These are phyloP conservation scores for Hippotragus niger DNA, from an alignment of 2,113 vertebrate species.

Conservation along the genomic window DNA sequence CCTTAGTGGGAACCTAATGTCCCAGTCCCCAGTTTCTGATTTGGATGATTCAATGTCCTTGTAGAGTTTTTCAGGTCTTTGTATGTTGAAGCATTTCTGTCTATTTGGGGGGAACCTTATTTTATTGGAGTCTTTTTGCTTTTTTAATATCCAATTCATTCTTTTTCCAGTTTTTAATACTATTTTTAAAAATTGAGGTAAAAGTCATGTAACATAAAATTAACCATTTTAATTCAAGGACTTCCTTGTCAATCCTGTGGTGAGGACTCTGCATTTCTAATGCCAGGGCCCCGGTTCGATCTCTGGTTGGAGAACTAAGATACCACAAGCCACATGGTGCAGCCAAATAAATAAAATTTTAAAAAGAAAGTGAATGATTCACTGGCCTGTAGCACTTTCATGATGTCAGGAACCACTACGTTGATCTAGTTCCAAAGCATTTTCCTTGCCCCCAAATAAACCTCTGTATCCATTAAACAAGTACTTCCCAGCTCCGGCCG, in stretches of 20 bases:
- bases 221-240: not conserved
- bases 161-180: not conserved
- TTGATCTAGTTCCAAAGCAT: not conserved
- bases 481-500: rapidly evolving
- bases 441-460: not conserved
- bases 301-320: not conserved
- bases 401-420: rapidly evolving
- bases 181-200: not conserved
- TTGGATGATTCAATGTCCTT: not conserved
- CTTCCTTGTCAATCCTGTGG: not conserved
- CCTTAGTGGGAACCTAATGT: not conserved
- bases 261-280: not conserved
- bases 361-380: not conserved
- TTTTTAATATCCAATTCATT: not conserved
- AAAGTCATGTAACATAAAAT: not conserved
- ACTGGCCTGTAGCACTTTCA: not conserved
- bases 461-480: rapidly evolving
- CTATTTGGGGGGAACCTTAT: not conserved
- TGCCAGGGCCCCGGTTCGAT: rapidly evolving
- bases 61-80: not conserved
- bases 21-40: not conserved
- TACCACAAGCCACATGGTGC: not conserved
- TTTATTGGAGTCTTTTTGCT: not conserved
- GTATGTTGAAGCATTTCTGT: not conserved
- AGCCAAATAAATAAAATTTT: not conserved